phyloP scores from a whole-genome alignment of 2,888 invertebrate species.

The Pammene aurita region DNA sequence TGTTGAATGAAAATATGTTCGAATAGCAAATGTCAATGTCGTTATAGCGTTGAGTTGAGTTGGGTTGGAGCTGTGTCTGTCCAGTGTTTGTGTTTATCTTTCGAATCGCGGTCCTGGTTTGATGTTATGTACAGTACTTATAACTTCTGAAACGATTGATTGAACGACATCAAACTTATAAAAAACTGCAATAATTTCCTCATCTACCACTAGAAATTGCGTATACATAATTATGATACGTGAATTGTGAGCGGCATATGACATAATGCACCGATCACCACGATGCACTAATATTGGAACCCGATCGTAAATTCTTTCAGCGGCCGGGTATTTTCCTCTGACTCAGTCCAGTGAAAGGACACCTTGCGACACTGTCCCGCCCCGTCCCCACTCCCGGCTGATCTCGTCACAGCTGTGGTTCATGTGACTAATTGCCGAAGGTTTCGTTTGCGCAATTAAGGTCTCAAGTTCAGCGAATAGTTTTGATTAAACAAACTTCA shows the following conservation, averaged over 20 bases:
- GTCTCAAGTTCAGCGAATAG: constrained; percentile 10
- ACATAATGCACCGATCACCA: constrained; percentile 13
- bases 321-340: constrained; percentile 24
- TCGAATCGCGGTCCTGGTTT: too few species aligned
- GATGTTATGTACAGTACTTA: background rate
- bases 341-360: constrained; percentile 23
- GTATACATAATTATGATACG: constrained; percentile 4
- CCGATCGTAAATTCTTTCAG: constrained; percentile 9
- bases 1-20: too few species aligned
- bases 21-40: too few species aligned
- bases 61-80: too few species aligned
- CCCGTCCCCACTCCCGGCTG: constrained; percentile 12
- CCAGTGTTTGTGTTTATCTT: too few species aligned
- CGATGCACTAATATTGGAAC: constrained; percentile 14
- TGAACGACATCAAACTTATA: too few species aligned
- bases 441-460: constrained; percentile 22
- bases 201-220: constrained; percentile 5
- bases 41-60: too few species aligned
- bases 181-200: constrained; percentile 1
- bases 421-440: constrained; percentile 26
- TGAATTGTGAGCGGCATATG: constrained; percentile 3
- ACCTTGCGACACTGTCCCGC: constrained; percentile 23
- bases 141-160: background rate
- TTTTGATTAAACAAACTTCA: constrained; percentile 14
- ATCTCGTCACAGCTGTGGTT: constrained; percentile 12